Conservation (phyloP, 2,113 vertebrate species). For the Lonchura striata region DNA sequence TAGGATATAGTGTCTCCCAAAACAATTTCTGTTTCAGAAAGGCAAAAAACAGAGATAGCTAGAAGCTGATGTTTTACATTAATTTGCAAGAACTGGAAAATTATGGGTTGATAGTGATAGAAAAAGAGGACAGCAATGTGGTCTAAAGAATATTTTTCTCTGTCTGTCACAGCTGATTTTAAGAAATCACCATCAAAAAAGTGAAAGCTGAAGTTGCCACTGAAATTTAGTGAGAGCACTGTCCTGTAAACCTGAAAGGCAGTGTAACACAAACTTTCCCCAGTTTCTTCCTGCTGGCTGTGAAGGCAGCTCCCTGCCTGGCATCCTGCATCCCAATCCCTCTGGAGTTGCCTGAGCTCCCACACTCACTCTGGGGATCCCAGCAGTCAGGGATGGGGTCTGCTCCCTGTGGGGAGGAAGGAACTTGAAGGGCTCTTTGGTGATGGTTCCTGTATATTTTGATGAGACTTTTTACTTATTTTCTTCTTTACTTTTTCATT, state of each 20-base stretch:
- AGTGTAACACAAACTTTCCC: not conserved
- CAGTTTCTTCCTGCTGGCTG: not conserved
- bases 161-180: not conserved
- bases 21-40: not conserved
- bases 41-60: not conserved
- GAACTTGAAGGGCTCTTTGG: not conserved
- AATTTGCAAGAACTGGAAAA: not conserved
- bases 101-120: not conserved
- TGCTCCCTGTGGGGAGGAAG: not conserved
- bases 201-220: not conserved
- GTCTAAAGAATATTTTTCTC: not conserved
- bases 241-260: not conserved
- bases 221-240: not conserved
- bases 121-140: not conserved
- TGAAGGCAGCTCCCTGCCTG: not conserved
- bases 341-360: fast-evolving
- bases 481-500: not conserved
- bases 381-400: fast-evolving
- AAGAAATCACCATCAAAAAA: not conserved
- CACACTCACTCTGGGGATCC: fast-evolving
- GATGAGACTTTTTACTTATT: not conserved
- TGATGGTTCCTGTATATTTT: not conserved
- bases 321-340: fast-evolving
- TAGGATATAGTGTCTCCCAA: not conserved
- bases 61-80: not conserved